Percentiles rank a stretch among this genome's conserved stretches.
Evolutionary conservation across 2,888 invertebrate genomes (phyloP).

Genomic region (Phasia obesa): DNA sequence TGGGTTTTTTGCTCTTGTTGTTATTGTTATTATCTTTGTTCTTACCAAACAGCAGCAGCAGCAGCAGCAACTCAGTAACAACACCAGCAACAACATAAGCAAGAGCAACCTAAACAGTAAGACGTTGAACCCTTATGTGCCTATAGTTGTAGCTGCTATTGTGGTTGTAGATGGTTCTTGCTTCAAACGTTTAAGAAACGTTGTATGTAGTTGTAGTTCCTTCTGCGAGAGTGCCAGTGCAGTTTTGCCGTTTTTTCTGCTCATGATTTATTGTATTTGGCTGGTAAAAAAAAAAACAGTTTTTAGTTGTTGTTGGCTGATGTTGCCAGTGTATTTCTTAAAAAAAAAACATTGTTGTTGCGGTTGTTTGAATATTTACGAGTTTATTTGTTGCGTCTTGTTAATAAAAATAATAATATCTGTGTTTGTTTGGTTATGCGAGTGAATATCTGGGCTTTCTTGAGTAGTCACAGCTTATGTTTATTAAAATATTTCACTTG

Average conservation of each 20-base stretch:
- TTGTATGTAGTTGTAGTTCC: constrained; percentile 45
- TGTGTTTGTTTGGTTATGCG: constrained; percentile 38
- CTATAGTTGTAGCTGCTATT: constrained; percentile 18
- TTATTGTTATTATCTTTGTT: constrained; percentile 49
- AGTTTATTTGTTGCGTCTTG: constrained; percentile 69
- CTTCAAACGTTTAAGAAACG: constrained; percentile 65
- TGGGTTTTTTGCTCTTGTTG: constrained; percentile 10
- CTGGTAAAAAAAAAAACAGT: constrained; percentile 59
- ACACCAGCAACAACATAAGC: constrained; percentile 7
- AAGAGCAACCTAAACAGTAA: constrained; percentile 30
- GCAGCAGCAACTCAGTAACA: constrained; percentile 17
- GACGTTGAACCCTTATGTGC: constrained; percentile 58
- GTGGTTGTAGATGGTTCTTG: constrained; percentile 31
- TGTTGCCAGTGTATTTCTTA: constrained; percentile 37
- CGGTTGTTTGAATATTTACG: constrained; percentile 67
- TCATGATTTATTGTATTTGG: constrained; percentile 70
- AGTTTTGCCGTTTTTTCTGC: constrained; percentile 52
- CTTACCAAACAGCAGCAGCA: constrained; percentile 15
- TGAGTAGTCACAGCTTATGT: constrained; percentile 74
- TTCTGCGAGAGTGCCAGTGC: constrained; percentile 49
- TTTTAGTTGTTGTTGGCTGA: constrained; percentile 48
- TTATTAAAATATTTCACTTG: constrained; percentile 81
- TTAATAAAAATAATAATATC: constrained; percentile 65
- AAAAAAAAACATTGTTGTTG: constrained; percentile 37
- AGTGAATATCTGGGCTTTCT: constrained; percentile 67